Percentiles rank a stretch among this genome's conserved stretches.
phyloP scores from a whole-genome alignment of 1,140 invertebrate genomes.

The Drosophila bocki region DNA sequence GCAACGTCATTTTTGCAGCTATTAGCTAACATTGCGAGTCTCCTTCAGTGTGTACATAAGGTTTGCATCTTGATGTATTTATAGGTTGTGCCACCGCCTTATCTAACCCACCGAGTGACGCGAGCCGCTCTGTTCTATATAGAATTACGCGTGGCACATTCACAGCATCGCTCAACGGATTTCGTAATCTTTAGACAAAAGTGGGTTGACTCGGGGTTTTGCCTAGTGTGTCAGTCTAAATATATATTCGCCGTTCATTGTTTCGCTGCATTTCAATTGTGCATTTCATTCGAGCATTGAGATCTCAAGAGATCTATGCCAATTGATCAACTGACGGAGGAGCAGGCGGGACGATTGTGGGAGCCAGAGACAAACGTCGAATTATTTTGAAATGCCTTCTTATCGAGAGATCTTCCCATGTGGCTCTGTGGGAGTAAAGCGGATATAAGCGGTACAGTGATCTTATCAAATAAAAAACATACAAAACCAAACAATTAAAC shows the following conservation, averaged over 20 bases:
- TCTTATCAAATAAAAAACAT: background rate
- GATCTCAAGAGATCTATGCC: slow-evolving; percentile 59
- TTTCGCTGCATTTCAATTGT: slow-evolving; percentile 70
- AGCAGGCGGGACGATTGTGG: slow-evolving; percentile 20
- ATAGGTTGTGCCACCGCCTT: slow-evolving; percentile 29
- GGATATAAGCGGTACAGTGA: background rate
- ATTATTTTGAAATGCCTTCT: slow-evolving; percentile 26
- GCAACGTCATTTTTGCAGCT: slow-evolving; percentile 60
- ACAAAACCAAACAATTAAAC: background rate
- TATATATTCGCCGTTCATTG: slow-evolving; percentile 57
- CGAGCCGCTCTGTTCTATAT: slow-evolving; percentile 54
- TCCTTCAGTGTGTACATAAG: slow-evolving; percentile 22
- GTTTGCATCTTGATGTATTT: slow-evolving; percentile 43
- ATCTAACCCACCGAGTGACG: slow-evolving; percentile 19
- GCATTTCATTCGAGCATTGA: slow-evolving; percentile 45
- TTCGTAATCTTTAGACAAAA: slow-evolving; percentile 64
- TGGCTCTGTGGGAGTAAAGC: slow-evolving; percentile 15
- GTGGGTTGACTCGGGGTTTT: slow-evolving; percentile 40
- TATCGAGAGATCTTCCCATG: slow-evolving; percentile 24
- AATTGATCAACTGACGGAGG: slow-evolving; percentile 35
- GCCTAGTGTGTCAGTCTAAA: slow-evolving; percentile 76
- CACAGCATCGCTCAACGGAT: slow-evolving; percentile 37
- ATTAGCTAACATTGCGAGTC: slow-evolving; percentile 69
- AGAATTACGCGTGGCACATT: slow-evolving; percentile 65
- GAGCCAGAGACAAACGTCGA: slow-evolving; percentile 44